A percentile compares a stretch with the other conserved stretches of the same genome.
Evolutionary conservation across 2,113 vertebrate species (phyloP).

Genomic region (Malurus alboscapulatus): DNA sequence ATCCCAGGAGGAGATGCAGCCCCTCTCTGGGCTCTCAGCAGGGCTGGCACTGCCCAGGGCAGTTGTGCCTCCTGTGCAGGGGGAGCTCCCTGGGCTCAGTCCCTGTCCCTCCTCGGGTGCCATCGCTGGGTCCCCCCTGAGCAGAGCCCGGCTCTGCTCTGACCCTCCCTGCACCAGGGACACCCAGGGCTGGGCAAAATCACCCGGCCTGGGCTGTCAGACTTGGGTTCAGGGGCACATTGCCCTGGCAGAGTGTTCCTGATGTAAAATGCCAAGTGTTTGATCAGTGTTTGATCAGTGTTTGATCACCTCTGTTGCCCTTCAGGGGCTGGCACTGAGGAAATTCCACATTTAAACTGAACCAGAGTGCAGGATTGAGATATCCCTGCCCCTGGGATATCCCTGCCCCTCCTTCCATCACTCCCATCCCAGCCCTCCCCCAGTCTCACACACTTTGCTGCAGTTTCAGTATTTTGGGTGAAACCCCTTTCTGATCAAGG

Average conservation of each 20-base stretch:
- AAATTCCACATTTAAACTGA: neutral
- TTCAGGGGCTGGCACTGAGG: rapidly evolving
- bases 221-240: neutral
- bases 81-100: neutral
- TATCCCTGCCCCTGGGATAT: neutral
- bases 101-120: neutral
- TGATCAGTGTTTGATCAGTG: neutral
- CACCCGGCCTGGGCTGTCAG: neutral
- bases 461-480: neutral
- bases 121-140: neutral
- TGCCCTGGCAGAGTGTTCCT: neutral
- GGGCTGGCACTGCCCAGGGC: neutral
- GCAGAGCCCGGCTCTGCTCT: neutral
- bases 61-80: neutral
- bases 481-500: neutral
- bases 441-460: neutral
- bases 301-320: neutral
- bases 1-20: neutral
- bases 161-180: neutral
- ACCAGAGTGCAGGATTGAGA: neutral
- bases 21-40: neutral
- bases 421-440: neutral
- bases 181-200: neutral
- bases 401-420: too few species aligned
- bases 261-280: neutral